These are phyloP conservation scores for Stichodactyla mertensii DNA, from an alignment of 64 coral and sea anemone genomes.

Conservation along the genomic window DNA sequence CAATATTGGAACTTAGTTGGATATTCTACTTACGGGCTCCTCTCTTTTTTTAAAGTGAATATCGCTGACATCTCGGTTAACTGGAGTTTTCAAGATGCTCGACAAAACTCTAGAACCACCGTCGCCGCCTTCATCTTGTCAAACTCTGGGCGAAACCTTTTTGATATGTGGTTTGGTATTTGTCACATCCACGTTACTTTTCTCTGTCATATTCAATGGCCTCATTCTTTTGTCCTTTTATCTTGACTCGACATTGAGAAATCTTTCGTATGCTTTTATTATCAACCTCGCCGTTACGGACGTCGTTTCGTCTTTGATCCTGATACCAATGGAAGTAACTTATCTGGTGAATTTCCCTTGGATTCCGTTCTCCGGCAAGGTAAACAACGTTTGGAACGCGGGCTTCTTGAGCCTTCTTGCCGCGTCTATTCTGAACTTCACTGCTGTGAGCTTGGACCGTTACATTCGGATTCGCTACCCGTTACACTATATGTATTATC, in stretches of 20 bases:
- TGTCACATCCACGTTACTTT: not conserved
- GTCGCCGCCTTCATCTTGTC: not conserved
- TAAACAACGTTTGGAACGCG: slow-evolving; percentile 50
- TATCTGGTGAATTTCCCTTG: slow-evolving; percentile 45
- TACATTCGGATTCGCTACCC: slow-evolving; percentile 49
- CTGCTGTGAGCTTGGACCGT: slow-evolving; percentile 42
- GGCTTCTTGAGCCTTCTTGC: slow-evolving; percentile 39
- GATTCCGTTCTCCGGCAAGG: slow-evolving; percentile 26
- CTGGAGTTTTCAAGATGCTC: not conserved
- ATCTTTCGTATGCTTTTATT: slow-evolving; percentile 44
- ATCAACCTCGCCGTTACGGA: slow-evolving; percentile 57
- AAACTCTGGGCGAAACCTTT: not conserved
- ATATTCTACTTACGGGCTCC: no score
- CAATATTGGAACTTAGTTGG: not conserved
- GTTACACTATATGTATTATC: slow-evolving; percentile 29
- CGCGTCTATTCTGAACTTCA: slow-evolving; percentile 53
- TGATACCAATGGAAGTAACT: slow-evolving; percentile 40
- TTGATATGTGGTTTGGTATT: not conserved
- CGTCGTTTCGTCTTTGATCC: slow-evolving; percentile 22
- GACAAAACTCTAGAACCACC: not conserved
- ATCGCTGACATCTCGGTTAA: not conserved
- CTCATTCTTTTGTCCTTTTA: slow-evolving; percentile 12
- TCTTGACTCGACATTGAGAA: slow-evolving; percentile 7
- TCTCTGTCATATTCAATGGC: not conserved
- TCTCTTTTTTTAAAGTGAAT: not conserved